Evolutionary conservation across 2,113 vertebrate genomes (phyloP).

Genomic region (Spea multiplicata): DNA sequence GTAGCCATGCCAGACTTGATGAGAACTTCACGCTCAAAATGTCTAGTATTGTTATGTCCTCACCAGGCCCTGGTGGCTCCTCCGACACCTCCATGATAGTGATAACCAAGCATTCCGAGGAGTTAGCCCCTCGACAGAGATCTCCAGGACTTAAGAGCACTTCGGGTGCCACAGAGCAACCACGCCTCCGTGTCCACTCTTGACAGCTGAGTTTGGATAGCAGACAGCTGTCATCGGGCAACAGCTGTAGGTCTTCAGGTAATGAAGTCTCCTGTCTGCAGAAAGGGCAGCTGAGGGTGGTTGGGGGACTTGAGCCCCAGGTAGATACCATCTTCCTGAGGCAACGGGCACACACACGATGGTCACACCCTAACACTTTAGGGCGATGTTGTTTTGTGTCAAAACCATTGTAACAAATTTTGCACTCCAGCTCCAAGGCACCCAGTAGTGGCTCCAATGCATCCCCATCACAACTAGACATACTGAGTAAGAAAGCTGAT

Average conservation of each 20-base stretch:
- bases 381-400: slow-evolving; percentile 70
- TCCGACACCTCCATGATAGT: slow-evolving; percentile 82
- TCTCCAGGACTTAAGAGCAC: slow-evolving; percentile 75
- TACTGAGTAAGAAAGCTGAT: slow-evolving; percentile 2
- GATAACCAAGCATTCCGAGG: slow-evolving; percentile 79
- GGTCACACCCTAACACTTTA: slow-evolving; percentile 75
- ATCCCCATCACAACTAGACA: slow-evolving; percentile 56
- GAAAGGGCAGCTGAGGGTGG: slow-evolving; percentile 78
- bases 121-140: slow-evolving; percentile 62
- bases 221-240: slow-evolving; percentile 74
- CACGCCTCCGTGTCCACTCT: slow-evolving; percentile 57
- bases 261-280: slow-evolving; percentile 77
- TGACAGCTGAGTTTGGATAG: slow-evolving; percentile 67
- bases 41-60: slow-evolving; percentile 72
- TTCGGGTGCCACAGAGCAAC: slow-evolving; percentile 54
- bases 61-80: slow-evolving; percentile 61
- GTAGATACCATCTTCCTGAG: slow-evolving; percentile 75
- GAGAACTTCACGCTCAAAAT: slow-evolving; percentile 74
- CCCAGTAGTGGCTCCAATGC: slow-evolving; percentile 49
- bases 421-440: slow-evolving; percentile 77
- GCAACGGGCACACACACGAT: slow-evolving; percentile 78
- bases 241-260: slow-evolving; percentile 72
- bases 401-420: slow-evolving; percentile 82
- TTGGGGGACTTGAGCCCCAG: slow-evolving; percentile 61
- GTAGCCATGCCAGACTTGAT: slow-evolving; percentile 66